These are phyloP conservation scores for Pangasius sanitwongsei DNA, from an alignment of 2,797 vertebrate genomes.

Conservation along the genomic window DNA sequence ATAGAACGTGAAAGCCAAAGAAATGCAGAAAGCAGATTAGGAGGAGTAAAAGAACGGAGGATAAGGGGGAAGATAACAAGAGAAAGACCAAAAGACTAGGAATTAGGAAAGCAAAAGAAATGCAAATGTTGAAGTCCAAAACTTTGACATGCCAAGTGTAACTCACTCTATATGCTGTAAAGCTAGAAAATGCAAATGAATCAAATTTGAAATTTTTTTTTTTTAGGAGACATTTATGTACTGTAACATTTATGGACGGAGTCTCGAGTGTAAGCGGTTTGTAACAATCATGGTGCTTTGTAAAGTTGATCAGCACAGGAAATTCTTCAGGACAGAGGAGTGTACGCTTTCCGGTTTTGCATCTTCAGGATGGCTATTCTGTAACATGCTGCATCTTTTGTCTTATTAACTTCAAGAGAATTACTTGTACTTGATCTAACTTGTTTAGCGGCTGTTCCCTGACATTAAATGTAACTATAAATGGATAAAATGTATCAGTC, in stretches of 20 bases:
- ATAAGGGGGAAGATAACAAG: not conserved
- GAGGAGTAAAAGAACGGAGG: not conserved
- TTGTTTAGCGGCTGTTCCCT: not conserved
- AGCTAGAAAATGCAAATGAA: not conserved
- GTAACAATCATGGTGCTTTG: no score
- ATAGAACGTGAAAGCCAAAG: not conserved
- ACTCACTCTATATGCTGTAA: not conserved
- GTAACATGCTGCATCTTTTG: not conserved
- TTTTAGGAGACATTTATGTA: no score
- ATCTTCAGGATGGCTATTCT: not conserved
- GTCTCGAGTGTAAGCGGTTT: no score
- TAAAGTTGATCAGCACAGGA: no score
- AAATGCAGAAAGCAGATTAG: not conserved
- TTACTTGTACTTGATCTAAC: not conserved
- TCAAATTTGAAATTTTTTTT: not conserved
- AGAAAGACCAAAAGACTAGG: not conserved
- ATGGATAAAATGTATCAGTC: not conserved
- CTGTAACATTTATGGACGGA: no score
- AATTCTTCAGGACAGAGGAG: no score
- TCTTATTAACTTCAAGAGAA: not conserved
- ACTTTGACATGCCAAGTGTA: not conserved
- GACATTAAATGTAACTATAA: not conserved
- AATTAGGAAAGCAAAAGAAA: not conserved
- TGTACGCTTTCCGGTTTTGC: no score
- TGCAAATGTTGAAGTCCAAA: not conserved